Percentiles rank a stretch among this genome's conserved stretches.
Conservation (phyloP, 30 jellyfish, hydroid and myxozoan species). For the Aurelia sp. region DNA sequence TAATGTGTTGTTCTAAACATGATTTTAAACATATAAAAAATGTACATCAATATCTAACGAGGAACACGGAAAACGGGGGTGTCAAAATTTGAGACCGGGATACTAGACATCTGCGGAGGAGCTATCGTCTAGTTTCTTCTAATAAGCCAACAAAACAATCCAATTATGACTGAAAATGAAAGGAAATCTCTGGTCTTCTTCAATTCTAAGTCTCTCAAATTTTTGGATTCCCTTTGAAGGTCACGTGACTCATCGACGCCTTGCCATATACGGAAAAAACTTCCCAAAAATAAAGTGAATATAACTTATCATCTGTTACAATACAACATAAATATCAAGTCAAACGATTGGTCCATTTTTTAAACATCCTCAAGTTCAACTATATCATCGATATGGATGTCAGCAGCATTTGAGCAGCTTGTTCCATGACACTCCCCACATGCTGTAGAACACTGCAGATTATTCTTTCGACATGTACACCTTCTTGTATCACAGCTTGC, state of each 20-base stretch:
- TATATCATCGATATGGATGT: constrained; percentile 10
- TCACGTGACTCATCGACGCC: constrained; percentile 19
- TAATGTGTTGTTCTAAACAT: constrained; percentile 19
- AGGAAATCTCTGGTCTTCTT: neutral
- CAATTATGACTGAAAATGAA: constrained; percentile 1
- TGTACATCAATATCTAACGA: constrained; percentile 39
- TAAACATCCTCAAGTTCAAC: constrained; percentile 5
- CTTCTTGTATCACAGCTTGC: constrained; percentile 40
- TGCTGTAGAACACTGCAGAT: constrained; percentile 49
- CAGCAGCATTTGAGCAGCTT: constrained; percentile 35
- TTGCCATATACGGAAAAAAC: constrained; percentile 17
- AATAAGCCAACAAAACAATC: constrained; percentile 12
- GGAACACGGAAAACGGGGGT: constrained; percentile 24
- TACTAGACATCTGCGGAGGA: no score
- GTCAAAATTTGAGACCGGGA: constrained; percentile 23
- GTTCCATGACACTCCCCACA: constrained; percentile 51
- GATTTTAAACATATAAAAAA: constrained; percentile 19
- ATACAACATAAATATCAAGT: constrained; percentile 3
- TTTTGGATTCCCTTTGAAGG: neutral
- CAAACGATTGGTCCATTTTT: constrained; percentile 26
- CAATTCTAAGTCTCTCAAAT: neutral
- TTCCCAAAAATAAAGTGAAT: constrained; percentile 10
- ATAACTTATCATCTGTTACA: neutral
- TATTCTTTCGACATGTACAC: constrained; percentile 47
- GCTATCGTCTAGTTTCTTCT: neutral